Evolutionary conservation across 1,140 invertebrate genomes (phyloP), one percentile per base, ranked within the genome.

Genomic region (Drosophila hydei): DNA sequence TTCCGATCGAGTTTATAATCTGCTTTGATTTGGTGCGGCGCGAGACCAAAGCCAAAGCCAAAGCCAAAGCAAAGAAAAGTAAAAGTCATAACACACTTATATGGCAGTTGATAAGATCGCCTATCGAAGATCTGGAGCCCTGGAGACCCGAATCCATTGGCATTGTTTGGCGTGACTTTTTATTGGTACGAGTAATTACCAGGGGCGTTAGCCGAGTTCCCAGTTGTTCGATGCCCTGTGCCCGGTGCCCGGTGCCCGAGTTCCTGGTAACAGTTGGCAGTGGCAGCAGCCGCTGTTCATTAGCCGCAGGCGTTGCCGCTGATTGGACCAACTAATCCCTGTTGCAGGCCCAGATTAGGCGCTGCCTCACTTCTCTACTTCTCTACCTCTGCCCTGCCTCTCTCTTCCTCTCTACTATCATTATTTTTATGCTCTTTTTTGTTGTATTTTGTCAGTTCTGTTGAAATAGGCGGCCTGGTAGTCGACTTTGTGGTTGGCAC

Each of bases 261-360:
- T 85, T 87, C 81, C 71, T 47, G 75, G 74, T 76, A 87, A 87
- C 50, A 58, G 61, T 56, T 33, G 42, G 50, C 50, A 50, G 30
- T 45, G 30, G 43, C 40, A 58, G 25, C 36, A 45, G 59, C 60
- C 25, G 72, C 23, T 60, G 56, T 87, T 88, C 83, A 89, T 88
- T 88, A 88, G 83, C 83, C 72, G 83, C 83, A 83, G 83, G 83
- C 83, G 83, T 88, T 88, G 83, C 79, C 84, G 68, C 84, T 88
- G 83, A 88, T 88, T 88, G 83, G 83, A 79, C 79, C 75, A 77
- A 65, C 72, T 75, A 75, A 75, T 75, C 72, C 68, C 60, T 63
- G 40, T 50, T 55, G 69, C 79, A 73, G 65, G 77, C 78, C 78
- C 73, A 40, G 16, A 78, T 87, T 88, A 87, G 75, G 40, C 58